Evolutionary conservation across 2,888 invertebrate genomes (phyloP).

Genomic region (Drosophila neotestacea): DNA sequence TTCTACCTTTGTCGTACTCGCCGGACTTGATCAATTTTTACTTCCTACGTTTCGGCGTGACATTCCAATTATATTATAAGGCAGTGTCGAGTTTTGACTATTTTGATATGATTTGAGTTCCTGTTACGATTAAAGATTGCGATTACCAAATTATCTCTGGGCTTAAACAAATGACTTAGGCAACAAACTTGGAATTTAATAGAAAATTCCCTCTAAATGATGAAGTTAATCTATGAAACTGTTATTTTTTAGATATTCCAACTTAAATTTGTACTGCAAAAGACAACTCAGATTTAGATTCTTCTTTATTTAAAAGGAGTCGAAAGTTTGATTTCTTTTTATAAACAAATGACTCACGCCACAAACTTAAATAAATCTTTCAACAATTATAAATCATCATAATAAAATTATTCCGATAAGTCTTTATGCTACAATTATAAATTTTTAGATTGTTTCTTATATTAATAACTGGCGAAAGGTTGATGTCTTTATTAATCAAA

Average conservation of each 20-base stretch:
- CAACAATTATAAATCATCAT: no score
- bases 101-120: conserved; percentile 35
- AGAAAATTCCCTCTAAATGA: not conserved
- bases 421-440: not conserved
- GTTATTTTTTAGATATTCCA: not conserved
- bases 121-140: conserved; percentile 26
- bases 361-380: not conserved
- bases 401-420: not conserved
- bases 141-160: not conserved
- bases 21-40: conserved; percentile 41
- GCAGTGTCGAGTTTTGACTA: conserved; percentile 13
- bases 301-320: not conserved
- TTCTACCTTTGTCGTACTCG: conserved; percentile 15
- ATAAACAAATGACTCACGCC: not conserved
- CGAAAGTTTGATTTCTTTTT: not conserved
- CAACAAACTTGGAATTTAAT: conserved; percentile 3
- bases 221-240: not conserved
- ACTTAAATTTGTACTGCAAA: not conserved
- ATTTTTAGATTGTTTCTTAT: not conserved
- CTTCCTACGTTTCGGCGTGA: conserved; percentile 61
- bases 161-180: conserved; percentile 26
- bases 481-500: not conserved
- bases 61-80: conserved; percentile 52
- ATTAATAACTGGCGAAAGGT: not conserved
- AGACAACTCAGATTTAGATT: not conserved